Percentiles rank a stretch among this genome's conserved stretches.
Evolutionary conservation across 2,888 invertebrate genomes (phyloP).

Genomic region (Hemaris fuciformis): DNA sequence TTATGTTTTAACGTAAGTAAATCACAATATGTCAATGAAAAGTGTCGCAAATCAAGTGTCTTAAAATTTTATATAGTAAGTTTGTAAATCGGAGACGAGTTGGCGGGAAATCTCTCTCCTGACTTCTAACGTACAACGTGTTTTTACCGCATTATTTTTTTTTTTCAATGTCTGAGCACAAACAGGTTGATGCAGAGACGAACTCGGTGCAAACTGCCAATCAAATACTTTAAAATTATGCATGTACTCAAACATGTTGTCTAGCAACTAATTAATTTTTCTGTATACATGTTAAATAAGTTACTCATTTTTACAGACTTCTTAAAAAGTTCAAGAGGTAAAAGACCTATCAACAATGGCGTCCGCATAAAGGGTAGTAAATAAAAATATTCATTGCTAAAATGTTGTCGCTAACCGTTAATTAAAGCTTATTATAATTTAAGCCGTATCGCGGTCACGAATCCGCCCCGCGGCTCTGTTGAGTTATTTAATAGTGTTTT

Average conservation of each 20-base stretch:
- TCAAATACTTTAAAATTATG: neutral
- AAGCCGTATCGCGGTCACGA: conserved; percentile 73
- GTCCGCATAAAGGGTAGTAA: conserved; percentile 6
- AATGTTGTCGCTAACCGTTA: conserved; percentile 67
- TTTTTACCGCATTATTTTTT: conserved; percentile 66
- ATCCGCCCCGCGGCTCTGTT: conserved; percentile 73
- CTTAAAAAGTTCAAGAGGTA: neutral
- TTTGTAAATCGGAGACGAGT: conserved; percentile 48
- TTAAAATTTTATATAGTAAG: conserved; percentile 9
- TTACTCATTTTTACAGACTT: neutral
- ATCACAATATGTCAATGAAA: neutral
- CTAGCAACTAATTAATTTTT: neutral
- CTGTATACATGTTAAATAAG: neutral
- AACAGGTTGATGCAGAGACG: conserved; percentile 61
- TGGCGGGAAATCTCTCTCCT: conserved; percentile 61
- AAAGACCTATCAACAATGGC: neutral
- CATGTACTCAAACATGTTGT: neutral
- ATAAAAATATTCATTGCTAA: conserved; percentile 14
- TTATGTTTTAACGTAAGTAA: too few species aligned
- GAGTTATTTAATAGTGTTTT: conserved; percentile 80
- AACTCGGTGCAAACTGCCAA: conserved; percentile 29
- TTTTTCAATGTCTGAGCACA: conserved; percentile 53
- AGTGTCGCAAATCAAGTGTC: neutral
- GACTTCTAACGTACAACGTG: conserved; percentile 44
- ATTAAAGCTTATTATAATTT: conserved; percentile 73